Percentiles rank a stretch among this genome's conserved stretches.
Conservation (phyloP, 2,113 vertebrate genomes). For the Heterocephalus glaber region DNA sequence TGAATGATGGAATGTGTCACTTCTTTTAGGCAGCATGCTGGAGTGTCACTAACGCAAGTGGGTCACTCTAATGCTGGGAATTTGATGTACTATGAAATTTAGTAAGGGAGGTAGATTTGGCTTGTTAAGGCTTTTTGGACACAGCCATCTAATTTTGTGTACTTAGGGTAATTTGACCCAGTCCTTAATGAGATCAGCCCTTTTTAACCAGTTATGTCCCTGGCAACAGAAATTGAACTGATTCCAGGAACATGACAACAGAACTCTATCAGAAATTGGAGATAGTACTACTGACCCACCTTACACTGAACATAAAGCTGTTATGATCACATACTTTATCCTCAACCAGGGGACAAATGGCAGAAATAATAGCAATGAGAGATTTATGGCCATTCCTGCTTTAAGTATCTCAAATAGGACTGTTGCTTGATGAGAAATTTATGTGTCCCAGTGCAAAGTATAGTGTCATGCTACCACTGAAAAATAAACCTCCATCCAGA, state of each 20-base stretch:
- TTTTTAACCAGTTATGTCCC: not conserved
- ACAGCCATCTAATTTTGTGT: not conserved
- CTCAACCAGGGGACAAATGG: conserved; percentile 21
- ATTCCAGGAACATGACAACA: not conserved
- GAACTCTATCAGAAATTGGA: not conserved
- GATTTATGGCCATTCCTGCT: conserved; percentile 37
- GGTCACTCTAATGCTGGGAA: not conserved
- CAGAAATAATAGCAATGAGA: not conserved
- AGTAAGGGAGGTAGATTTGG: not conserved
- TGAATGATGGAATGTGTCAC: not conserved
- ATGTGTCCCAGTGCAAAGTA: not conserved
- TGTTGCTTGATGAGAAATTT: conserved; percentile 26
- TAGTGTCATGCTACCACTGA: not conserved
- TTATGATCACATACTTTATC: conserved; percentile 5
- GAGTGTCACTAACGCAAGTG: not conserved
- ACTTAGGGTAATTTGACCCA: not conserved
- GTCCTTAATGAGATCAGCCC: not conserved
- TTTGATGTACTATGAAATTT: not conserved
- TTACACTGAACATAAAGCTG: not conserved
- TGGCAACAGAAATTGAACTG: not conserved
- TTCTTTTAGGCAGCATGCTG: not conserved
- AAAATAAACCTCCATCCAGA: not conserved
- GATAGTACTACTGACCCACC: not conserved
- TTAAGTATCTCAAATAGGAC: not conserved
- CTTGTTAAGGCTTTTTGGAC: not conserved